Percentiles rank a stretch among this genome's conserved stretches.
These are phyloP conservation scores for Vesta saturnalis DNA, from an alignment of 2,888 invertebrate genomes.

Conservation along the genomic window DNA sequence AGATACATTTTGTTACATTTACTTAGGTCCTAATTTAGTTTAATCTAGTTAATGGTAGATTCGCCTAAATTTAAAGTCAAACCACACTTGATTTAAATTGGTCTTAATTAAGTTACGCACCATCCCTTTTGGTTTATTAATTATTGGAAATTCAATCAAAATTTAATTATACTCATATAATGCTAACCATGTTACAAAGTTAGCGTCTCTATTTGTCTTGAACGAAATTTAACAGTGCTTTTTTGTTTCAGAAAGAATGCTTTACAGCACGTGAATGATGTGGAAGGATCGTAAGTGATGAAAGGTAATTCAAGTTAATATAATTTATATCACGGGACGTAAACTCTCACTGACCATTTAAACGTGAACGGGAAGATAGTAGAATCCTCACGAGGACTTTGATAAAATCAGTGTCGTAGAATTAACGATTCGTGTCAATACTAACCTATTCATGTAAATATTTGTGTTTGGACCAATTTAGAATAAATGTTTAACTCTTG, in stretches of 20 bases:
- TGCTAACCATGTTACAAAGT: not conserved
- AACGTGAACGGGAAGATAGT: constrained; percentile 26
- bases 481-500: constrained; percentile 48
- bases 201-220: too few species aligned
- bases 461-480: constrained; percentile 48
- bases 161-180: constrained; percentile 10
- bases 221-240: too few species aligned
- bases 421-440: constrained; percentile 48
- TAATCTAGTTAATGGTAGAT: not conserved
- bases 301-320: constrained; percentile 26
- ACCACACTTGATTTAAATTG: constrained; percentile 14
- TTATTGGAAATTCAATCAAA: constrained; percentile 14
- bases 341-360: constrained; percentile 27
- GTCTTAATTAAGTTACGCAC: constrained; percentile 13
- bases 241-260: constrained; percentile 32
- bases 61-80: constrained; percentile 10
- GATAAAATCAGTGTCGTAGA: constrained; percentile 45
- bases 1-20: too few species aligned
- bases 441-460: constrained; percentile 48
- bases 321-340: constrained; percentile 24
- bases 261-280: constrained; percentile 27
- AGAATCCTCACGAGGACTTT: constrained; percentile 8
- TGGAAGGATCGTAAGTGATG: constrained; percentile 27
- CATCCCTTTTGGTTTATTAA: constrained; percentile 8
- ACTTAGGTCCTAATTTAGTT: not conserved